Conservation (phyloP, 1,140 invertebrate species). For the Danaus plexippus region DNA sequence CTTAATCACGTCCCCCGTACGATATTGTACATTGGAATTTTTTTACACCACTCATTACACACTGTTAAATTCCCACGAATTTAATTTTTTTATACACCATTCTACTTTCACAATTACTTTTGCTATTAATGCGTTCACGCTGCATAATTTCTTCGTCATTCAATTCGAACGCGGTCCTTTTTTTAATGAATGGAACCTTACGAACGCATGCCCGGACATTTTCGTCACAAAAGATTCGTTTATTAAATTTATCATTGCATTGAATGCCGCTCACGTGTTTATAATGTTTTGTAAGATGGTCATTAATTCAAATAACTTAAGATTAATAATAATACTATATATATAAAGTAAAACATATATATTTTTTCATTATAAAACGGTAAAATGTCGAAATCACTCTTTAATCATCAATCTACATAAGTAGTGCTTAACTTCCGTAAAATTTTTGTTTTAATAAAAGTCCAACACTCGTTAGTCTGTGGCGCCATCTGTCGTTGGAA, state of each 20-base stretch:
- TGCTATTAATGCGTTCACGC: constrained; percentile 64
- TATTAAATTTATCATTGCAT: constrained; percentile 46
- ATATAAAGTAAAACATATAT: too few species aligned
- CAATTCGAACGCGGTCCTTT: constrained; percentile 32
- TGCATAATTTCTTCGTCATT: constrained; percentile 58
- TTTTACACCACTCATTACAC: constrained; percentile 59
- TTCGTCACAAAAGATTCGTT: constrained; percentile 34
- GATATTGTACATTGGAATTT: constrained; percentile 54
- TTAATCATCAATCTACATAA: too few species aligned
- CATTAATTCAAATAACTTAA: too few species aligned
- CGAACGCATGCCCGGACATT: constrained; percentile 16
- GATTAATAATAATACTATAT: too few species aligned
- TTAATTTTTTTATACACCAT: constrained; percentile 44
- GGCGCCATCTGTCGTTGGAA: constrained; percentile 34
- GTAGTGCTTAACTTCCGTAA: too few species aligned
- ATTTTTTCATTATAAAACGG: too few species aligned
- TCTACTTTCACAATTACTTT: constrained; percentile 60
- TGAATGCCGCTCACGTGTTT: constrained; percentile 29
- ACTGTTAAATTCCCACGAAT: constrained; percentile 62
- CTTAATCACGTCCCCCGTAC: constrained; percentile 61
- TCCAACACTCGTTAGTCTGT: too few species aligned
- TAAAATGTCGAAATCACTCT: too few species aligned
- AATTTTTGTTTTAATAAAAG: too few species aligned
- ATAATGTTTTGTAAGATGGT: constrained; percentile 8
- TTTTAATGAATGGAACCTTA: constrained; percentile 48